Base-by-base conservation (phyloP, 2,888 invertebrate species). In the Hybos culiciformis region DNA sequence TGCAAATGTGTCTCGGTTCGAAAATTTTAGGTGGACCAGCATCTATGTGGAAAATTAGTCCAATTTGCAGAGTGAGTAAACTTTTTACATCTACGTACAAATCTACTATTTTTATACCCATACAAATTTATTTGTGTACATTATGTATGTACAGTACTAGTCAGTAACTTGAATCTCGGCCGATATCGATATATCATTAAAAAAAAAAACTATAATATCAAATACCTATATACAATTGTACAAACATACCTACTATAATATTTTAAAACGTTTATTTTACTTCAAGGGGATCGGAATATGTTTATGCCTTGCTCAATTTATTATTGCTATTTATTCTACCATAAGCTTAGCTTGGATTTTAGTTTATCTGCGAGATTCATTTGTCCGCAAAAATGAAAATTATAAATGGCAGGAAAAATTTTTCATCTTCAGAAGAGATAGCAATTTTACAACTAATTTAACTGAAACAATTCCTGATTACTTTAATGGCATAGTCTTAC, bases 41-140 rank as follows among this genome's bases (percentile, higher is more conserved):
- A 46, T 87, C 88, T 54, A 90, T 91, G 90, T 92, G 91, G 91
- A 77, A 77, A 56, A 88, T 91, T 56, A 90, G 90, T 42, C 92
- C 92, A 0, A 77, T 91, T 53, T 90, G 91, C 61, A 83, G 85
- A 69, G n/a, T n/a, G n/a, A n/a, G n/a, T n/a, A n/a, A n/a, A n/a
- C n/a, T n/a, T n/a, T n/a, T n/a, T n/a, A n/a, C n/a, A n/a, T n/a
- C n/a, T n/a, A n/a, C n/a, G n/a, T n/a, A n/a, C n/a, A n/a, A n/a
- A n/a, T n/a, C n/a, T n/a, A n/a, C n/a, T n/a, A n/a, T n/a, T n/a
- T n/a, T n/a, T n/a, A n/a, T n/a, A n/a, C n/a, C n/a, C n/a, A n/a
- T n/a, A n/a, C n/a, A n/a, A n/a, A n/a, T n/a, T n/a, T n/a, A n/a
- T n/a, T n/a, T n/a, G n/a, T n/a, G n/a, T n/a, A n/a, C n/a, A n/a